Conservation (phyloP, 2,113 vertebrate genomes). For the Heptranchias perlo region DNA sequence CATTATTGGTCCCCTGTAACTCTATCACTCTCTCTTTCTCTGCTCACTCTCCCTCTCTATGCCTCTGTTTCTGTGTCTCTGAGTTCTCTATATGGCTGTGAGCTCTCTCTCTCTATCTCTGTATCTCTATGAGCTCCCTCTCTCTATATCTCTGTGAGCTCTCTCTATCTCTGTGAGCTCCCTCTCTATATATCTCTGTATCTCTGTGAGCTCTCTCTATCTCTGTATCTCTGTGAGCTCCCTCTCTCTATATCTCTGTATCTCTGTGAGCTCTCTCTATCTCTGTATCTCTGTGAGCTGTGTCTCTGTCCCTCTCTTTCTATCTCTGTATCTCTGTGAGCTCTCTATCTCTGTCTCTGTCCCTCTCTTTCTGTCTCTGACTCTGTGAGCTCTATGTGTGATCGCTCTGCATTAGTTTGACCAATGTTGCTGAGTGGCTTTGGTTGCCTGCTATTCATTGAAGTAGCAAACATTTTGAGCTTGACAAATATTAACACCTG, state of each 20-base stretch:
- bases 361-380: neutral
- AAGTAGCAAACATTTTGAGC: too few species aligned
- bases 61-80: neutral
- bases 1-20: neutral
- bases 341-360: neutral
- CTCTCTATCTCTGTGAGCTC: neutral
- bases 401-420: too few species aligned
- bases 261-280: neutral
- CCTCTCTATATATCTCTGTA: neutral
- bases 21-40: neutral
- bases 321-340: neutral
- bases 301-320: too few species aligned
- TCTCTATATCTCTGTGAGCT: neutral
- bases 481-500: too few species aligned
- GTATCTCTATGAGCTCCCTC: neutral
- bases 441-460: too few species aligned
- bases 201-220: neutral
- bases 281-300: too few species aligned
- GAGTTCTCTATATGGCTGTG: neutral
- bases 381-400: neutral
- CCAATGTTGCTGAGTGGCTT: too few species aligned
- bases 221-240: neutral
- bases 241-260: neutral
- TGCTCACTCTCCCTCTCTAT: neutral
- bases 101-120: neutral